Evolutionary conservation across 2,113 vertebrate genomes (phyloP).

Genomic region (Nothobranchius furzeri): DNA sequence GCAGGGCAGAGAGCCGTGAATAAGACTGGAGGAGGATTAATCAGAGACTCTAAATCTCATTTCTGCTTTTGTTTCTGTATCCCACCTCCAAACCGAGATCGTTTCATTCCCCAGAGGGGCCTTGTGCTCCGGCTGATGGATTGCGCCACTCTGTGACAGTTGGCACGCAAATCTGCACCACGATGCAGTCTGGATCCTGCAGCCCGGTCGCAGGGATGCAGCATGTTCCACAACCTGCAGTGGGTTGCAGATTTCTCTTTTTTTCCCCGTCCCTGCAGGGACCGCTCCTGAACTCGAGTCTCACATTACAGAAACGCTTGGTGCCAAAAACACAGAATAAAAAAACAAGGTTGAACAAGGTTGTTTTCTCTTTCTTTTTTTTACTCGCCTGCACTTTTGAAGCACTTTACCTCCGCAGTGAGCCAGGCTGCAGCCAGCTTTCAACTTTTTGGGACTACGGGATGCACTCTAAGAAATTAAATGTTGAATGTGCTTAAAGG

Average conservation of each 20-base stretch:
- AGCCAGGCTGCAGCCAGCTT: conserved; percentile 3
- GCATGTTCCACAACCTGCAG: conserved; percentile 42
- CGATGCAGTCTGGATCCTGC: conserved; percentile 26
- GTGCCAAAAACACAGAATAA: conserved; percentile 41
- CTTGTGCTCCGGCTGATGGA: conserved; percentile 45
- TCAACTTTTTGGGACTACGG: conserved; percentile 36
- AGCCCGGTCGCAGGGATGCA: conserved; percentile 18
- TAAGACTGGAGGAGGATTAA: conserved; percentile 37
- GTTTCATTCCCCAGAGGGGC: conserved; percentile 46
- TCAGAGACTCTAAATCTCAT: conserved; percentile 50
- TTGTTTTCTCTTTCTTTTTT: conserved; percentile 35
- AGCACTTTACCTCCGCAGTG: conserved; percentile 15
- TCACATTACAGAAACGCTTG: conserved; percentile 35
- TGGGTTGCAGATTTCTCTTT: conserved; percentile 50
- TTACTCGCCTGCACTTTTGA: conserved; percentile 23
- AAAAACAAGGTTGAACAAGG: conserved; percentile 59
- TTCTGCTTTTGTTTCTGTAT: conserved; percentile 35
- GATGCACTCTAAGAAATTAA: too few relatives aligned
- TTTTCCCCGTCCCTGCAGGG: conserved; percentile 39
- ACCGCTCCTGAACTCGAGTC: conserved; percentile 34
- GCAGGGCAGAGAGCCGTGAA: conserved; percentile 49
- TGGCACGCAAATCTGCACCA: conserved; percentile 46
- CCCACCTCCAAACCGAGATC: conserved; percentile 41
- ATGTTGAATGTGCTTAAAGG: too few relatives aligned
- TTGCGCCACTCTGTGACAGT: conserved; percentile 31